Evolutionary conservation across 2,797 vertebrate genomes (phyloP), one percentile per base, ranked within the genome.

Genomic region (Adelosebastes latens): DNA sequence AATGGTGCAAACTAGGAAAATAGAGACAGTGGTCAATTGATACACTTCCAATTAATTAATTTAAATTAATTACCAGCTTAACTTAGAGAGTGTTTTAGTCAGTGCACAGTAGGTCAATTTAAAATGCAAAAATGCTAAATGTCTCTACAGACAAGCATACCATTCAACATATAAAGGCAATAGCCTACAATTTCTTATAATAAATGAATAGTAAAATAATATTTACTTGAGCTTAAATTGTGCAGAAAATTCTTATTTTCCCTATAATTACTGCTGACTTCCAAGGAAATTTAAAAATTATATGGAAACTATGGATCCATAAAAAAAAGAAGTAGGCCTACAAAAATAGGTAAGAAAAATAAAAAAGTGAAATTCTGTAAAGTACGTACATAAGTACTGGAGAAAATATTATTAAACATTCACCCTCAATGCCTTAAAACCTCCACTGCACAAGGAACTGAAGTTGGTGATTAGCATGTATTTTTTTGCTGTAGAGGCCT

Each of bases 81-180:
- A 49, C 1, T 49, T 49, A 49, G 46, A 53, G 49, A 53, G 49
- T 53, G 49, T 53, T 53, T 53, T 49, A 49, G 46, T 49, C 46
- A 46, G 42, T 46, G 42, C 16, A 46, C 16, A 46, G 42, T 46
- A 46, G 3, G 16, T 46, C 42, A 8, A 46, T 16, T 46, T 46
- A 18, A 46, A 46, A 46, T 46, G 42, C 36, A 46, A 52, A 52
- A 20, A 52, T 52, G 2, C 0, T 0, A 52, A n/a, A 52, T 52
- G 0, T 52, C 49, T n/a, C 9, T 52, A 52, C 20, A 52, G 49
- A n/a, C 49, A 55, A 55, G 7, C 25, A 52, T 3, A 5, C 18
- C 46, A 39, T 24, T 64, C 7, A 66, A 46, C 39, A 27, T 46
- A 27, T 2, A 63, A 10, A 20, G 5, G 14, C 63, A 46, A 46